Conservation (phyloP, 2,797 vertebrate genomes). For the Enteromius viviparus region DNA sequence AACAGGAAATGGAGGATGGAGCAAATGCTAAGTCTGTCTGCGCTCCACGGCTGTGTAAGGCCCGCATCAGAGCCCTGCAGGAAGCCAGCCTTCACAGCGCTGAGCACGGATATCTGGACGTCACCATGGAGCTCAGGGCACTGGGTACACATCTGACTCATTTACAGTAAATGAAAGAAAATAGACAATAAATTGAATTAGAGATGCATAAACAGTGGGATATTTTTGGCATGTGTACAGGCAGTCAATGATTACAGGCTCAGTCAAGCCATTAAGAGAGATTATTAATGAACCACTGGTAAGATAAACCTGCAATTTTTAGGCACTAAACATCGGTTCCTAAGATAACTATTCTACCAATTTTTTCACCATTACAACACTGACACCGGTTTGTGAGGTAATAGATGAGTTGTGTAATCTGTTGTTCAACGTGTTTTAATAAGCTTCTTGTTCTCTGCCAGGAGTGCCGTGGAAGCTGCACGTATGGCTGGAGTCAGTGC, state of each 20-base stretch:
- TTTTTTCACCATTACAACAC: not conserved
- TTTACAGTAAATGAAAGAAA: constrained; percentile 16
- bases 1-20: not conserved
- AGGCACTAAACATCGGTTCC: not conserved
- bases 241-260: not conserved
- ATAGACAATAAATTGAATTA: not conserved
- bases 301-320: constrained; percentile 1
- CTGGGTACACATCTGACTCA: constrained; percentile 78
- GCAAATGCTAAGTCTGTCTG: not conserved
- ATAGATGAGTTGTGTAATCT: not conserved
- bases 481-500: constrained; percentile 88
- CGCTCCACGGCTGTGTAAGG: constrained; percentile 76
- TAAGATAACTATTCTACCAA: not conserved
- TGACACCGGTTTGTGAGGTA: not conserved
- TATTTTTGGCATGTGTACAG: not conserved
- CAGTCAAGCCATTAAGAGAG: not conserved
- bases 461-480: constrained; percentile 93
- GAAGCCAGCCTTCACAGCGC: constrained; percentile 94
- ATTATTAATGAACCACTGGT: constrained; percentile 1
- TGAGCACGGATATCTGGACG: constrained; percentile 92
- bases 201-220: constrained; percentile 1
- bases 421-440: not conserved
- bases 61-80: constrained; percentile 88
- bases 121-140: constrained; percentile 90
- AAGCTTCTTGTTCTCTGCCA: constrained; percentile 62